These are phyloP conservation scores for Austrofundulus limnaeus DNA, from an alignment of 2,113 vertebrate species.

Conservation along the genomic window DNA sequence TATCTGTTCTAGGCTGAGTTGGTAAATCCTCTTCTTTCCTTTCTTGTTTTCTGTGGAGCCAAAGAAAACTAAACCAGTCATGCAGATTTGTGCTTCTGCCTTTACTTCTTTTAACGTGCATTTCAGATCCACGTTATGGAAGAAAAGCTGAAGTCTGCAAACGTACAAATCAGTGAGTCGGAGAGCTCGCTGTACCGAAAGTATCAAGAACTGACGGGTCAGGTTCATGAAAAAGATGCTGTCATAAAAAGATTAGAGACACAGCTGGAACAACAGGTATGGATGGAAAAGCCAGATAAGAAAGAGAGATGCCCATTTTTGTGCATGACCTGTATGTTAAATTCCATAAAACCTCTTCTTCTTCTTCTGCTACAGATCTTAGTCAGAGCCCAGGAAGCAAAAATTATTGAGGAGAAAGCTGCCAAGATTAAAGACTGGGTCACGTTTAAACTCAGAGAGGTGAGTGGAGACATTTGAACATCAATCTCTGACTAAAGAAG, in stretches of 20 bases:
- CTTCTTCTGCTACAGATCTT: conserved; percentile 79
- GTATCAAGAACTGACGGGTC: conserved; percentile 82
- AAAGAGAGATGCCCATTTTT: conserved; percentile 53
- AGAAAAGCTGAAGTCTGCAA: conserved; percentile 85
- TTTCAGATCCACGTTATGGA: conserved; percentile 86
- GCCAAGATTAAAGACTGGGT: conserved; percentile 98
- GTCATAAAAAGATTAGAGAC: conserved; percentile 81
- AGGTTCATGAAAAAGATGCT: conserved; percentile 82
- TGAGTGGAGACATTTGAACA: conserved; percentile 67
- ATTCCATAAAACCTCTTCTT: conserved; percentile 23
- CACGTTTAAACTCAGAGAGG: conserved; percentile 89
- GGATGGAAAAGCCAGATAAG: conserved; percentile 35
- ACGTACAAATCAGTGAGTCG: conserved; percentile 78
- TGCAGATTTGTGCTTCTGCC: conserved; percentile 20
- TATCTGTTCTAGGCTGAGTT: conserved; percentile 8
- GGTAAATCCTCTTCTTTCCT: conserved; percentile 1
- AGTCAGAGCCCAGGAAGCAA: conserved; percentile 90
- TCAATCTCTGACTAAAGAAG: neutral
- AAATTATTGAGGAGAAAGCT: conserved; percentile 92
- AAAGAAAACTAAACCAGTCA: conserved; percentile 5
- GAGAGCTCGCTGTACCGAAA: conserved; percentile 80
- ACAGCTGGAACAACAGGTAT: conserved; percentile 87
- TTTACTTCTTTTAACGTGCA: conserved; percentile 33
- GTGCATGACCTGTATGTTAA: conserved; percentile 45
- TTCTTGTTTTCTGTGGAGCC: conserved; percentile 22